Conservation (phyloP, 2,888 invertebrate species). For the Metacarcinus magister region DNA sequence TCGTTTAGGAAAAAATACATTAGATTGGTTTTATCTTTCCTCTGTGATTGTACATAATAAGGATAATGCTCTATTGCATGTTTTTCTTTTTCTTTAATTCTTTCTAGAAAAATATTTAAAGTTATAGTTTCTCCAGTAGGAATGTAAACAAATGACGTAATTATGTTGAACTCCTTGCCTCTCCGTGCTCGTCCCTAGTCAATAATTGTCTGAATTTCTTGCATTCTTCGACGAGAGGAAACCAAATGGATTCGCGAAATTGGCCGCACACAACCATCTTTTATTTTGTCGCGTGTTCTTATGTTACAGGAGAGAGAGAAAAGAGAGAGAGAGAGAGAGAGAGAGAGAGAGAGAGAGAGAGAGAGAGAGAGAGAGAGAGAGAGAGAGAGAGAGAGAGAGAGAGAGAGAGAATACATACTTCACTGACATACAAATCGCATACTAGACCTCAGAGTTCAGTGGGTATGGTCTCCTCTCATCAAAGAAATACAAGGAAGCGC, state of each 20-base stretch:
- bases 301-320: neutral
- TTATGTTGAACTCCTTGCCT: slow-evolving; percentile 54
- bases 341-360: slow-evolving; percentile 10
- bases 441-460: neutral
- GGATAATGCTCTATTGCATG: neutral
- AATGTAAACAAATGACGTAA: slow-evolving; percentile 53
- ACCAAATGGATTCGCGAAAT: slow-evolving; percentile 36
- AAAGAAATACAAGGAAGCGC: neutral
- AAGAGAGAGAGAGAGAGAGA: no score
- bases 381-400: slow-evolving; percentile 13
- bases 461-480: neutral
- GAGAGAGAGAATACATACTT: neutral
- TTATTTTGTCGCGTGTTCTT: neutral
- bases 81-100: neutral
- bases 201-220: slow-evolving; percentile 49
- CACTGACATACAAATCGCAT: neutral
- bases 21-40: no score
- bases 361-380: slow-evolving; percentile 2
- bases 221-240: slow-evolving; percentile 26
- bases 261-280: neutral
- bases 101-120: neutral
- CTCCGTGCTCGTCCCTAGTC: neutral
- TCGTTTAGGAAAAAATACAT: neutral
- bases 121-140: slow-evolving; percentile 11
- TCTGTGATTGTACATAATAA: neutral